Base-by-base conservation (phyloP, 2,113 vertebrate genomes). In the Indicator maculatus region DNA sequence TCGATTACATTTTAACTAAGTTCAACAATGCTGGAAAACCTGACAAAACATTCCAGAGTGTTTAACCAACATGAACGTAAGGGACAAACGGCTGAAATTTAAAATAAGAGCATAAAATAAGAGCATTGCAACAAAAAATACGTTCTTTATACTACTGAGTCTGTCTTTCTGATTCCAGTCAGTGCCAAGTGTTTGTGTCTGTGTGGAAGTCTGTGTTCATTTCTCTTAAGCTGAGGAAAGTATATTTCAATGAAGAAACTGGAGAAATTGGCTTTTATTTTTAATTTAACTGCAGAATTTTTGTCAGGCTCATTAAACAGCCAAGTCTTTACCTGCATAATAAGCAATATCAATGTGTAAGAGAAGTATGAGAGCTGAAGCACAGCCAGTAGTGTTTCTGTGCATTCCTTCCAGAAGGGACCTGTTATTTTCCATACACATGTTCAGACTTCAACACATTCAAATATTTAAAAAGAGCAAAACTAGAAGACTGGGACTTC, bases 21-120 rank as follows among this genome's bases (percentile, higher is more conserved):
- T 77, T 95, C 89, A 92, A 94, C 94, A 93, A 93, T 93, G 78
- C 81, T 93, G 87, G 86, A 96, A 96, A 96, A 85, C 65, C 33
- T 87, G 71, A 92, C 71, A 93, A 87, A 95, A 92, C 86, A 94
- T 84, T 95, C 72, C 45, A 76, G 65, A 86, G 75, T 52, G 47
- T 85, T 92, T 80, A 92, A 85, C 85, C 82, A 93, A 88, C 70
- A 76, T 16, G 33, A 92, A 81, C 2, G 1, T 61, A 83, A 80
- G 39, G 38, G 81, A 92, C 52, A 86, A 91, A 86, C 1, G 1
- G 45, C 58, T 93, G 50, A 88, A 71, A 94, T 65, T 47, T 90
- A 80, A 89, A 86, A 56, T 31, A 64, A 39, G 38, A 80, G 20
- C 38, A 72, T 36, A 56, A 56, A 56, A 30, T 56, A 56, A 28